phyloP scores from a whole-genome alignment of 2,113 vertebrate genomes.

The Argyrosomus japonicus region DNA sequence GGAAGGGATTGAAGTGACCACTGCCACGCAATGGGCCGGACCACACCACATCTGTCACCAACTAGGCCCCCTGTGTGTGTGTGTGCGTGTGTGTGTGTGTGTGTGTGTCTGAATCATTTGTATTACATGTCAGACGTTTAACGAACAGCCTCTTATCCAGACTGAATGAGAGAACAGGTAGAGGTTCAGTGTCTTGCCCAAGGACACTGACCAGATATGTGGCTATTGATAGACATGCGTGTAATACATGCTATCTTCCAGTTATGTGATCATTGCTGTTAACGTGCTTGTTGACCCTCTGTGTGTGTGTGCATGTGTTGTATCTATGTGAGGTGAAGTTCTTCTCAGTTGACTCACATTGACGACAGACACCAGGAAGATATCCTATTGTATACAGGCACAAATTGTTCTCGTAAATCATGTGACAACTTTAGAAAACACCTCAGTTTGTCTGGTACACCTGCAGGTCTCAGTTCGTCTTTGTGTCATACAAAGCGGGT shows the following conservation, averaged over 20 bases:
- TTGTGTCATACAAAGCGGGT: constrained; percentile 10
- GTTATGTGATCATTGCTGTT: constrained; percentile 4
- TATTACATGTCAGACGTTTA: background rate
- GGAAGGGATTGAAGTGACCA: constrained; percentile 90
- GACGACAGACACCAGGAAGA: constrained; percentile 19
- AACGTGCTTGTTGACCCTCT: background rate
- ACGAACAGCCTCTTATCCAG: background rate
- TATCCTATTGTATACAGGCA: background rate
- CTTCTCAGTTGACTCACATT: background rate
- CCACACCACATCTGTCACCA: constrained; percentile 66
- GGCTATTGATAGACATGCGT: constrained; percentile 14
- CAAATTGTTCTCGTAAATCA: constrained; percentile 4
- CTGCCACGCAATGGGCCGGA: constrained; percentile 84
- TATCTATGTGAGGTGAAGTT: background rate
- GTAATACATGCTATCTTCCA: background rate
- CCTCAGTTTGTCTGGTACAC: background rate
- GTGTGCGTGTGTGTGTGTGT: background rate
- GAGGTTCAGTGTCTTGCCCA: constrained; percentile 2
- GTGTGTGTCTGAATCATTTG: constrained; percentile 14
- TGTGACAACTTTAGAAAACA: background rate
- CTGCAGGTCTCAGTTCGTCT: background rate
- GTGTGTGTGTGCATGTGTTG: background rate
- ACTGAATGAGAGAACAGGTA: constrained; percentile 11
- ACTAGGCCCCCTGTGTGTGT: constrained; percentile 20
- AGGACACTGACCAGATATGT: constrained; percentile 8